phyloP scores from a whole-genome alignment of 2,888 invertebrate species.

The Sialis fuliginosa region DNA sequence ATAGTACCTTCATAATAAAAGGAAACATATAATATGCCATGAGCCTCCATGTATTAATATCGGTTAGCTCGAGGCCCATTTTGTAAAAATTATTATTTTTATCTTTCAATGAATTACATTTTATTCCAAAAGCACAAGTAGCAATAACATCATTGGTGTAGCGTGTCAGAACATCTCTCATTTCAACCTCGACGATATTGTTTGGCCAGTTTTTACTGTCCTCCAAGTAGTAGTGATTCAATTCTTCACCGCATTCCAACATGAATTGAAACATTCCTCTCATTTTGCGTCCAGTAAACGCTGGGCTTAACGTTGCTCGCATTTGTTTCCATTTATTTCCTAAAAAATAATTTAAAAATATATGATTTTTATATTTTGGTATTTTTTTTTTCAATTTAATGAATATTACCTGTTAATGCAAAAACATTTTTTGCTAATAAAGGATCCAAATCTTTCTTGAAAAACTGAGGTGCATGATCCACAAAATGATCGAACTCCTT shows the following conservation, averaged over 20 bases:
- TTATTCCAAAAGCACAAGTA: constrained; percentile 9
- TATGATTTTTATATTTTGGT: no score
- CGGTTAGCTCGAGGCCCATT: constrained; percentile 29
- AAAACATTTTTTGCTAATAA: constrained; percentile 13
- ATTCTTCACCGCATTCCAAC: constrained; percentile 1
- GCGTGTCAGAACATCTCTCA: constrained; percentile 9
- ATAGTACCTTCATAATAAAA: constrained; percentile 6
- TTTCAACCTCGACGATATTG: constrained; percentile 4
- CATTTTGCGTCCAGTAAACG: constrained; percentile 8
- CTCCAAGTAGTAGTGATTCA: constrained; percentile 2
- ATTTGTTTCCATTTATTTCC: constrained; percentile 6
- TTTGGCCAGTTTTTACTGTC: neutral
- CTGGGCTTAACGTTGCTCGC: constrained; percentile 7
- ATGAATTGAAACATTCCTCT: constrained; percentile 6
- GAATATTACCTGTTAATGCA: constrained; percentile 11
- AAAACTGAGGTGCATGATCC: constrained; percentile 13
- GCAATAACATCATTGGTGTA: constrained; percentile 10
- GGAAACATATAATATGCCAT: constrained; percentile 5
- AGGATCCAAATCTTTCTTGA: constrained; percentile 12
- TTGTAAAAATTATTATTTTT: constrained; percentile 33
- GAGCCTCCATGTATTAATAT: constrained; percentile 16
- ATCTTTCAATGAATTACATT: constrained; percentile 15
- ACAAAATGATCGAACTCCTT: constrained; percentile 15
- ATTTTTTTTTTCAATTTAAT: no score
- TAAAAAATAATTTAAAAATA: neutral